phyloP scores from a whole-genome alignment of 2,113 vertebrate genomes.

The Erythrocebus patas region DNA sequence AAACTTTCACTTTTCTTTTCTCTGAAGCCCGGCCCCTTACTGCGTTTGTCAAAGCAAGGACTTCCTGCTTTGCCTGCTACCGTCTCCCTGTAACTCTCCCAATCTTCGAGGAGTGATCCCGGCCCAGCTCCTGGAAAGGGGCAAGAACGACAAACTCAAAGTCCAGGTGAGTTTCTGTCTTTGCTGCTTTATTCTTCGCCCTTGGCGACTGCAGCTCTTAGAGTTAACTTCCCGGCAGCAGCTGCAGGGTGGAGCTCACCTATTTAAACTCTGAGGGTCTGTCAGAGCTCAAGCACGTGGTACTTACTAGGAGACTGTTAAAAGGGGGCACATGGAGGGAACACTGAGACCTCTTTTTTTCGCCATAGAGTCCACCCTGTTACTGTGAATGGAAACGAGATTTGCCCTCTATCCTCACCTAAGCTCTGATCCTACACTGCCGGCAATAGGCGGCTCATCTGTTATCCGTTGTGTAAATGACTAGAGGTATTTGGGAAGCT shows the following conservation, averaged over 20 bases:
- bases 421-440: no score
- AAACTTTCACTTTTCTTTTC: conserved; percentile 65
- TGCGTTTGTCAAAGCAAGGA: fast-evolving
- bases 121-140: not conserved
- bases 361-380: not conserved
- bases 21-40: not conserved
- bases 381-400: not conserved
- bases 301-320: not conserved
- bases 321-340: no score
- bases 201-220: not conserved
- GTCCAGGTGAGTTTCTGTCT: not conserved
- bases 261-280: not conserved
- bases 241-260: not conserved
- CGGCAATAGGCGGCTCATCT: not conserved
- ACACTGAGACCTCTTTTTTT: not conserved
- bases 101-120: fast-evolving
- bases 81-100: not conserved
- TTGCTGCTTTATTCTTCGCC: not conserved
- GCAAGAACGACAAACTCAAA: not conserved
- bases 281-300: not conserved
- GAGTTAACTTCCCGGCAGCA: not conserved
- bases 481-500: not conserved
- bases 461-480: not conserved
- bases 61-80: not conserved
- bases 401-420: no score